Percentiles rank a stretch among this genome's conserved stretches.
Conservation (phyloP, 2,888 invertebrate species). For the Alviniconcha strummeri region DNA sequence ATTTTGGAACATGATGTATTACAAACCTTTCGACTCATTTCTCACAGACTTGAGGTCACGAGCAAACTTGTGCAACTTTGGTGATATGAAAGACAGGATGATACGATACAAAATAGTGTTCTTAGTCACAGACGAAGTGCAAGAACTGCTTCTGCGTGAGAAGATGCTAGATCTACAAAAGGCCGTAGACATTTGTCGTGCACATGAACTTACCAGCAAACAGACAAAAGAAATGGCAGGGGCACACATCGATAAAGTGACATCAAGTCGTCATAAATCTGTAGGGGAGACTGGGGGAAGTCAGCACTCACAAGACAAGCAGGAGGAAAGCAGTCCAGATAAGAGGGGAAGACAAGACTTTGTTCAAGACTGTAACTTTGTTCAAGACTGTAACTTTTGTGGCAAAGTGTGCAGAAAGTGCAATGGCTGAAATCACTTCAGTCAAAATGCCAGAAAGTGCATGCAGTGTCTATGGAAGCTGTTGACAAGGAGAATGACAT, state of each 20-base stretch:
- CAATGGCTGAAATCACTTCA: conserved; percentile 15
- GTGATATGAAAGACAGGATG: conserved; percentile 3
- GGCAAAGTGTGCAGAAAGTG: conserved; percentile 15
- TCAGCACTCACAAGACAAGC: too few species aligned
- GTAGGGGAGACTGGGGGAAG: too few species aligned
- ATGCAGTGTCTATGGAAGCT: conserved; percentile 17
- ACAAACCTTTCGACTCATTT: too few species aligned
- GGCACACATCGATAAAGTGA: too few species aligned
- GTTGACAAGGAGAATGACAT: too few species aligned
- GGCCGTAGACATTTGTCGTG: background rate
- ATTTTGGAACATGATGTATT: background rate
- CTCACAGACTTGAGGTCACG: too few species aligned
- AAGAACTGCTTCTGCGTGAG: background rate
- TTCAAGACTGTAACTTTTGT: background rate
- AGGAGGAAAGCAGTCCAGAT: too few species aligned
- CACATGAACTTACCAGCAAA: conserved; percentile 14
- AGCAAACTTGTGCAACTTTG: too few species aligned
- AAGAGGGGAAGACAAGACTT: too few species aligned
- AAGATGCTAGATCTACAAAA: background rate
- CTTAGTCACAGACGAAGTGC: background rate
- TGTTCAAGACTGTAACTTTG: conserved; percentile 10
- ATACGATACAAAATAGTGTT: conserved; percentile 23
- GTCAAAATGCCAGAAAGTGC: background rate
- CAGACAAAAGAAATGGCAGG: too few species aligned
- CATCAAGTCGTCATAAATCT: too few species aligned